Conservation (phyloP, 2,797 vertebrate genomes). For the Thripadectes ignobilis region DNA sequence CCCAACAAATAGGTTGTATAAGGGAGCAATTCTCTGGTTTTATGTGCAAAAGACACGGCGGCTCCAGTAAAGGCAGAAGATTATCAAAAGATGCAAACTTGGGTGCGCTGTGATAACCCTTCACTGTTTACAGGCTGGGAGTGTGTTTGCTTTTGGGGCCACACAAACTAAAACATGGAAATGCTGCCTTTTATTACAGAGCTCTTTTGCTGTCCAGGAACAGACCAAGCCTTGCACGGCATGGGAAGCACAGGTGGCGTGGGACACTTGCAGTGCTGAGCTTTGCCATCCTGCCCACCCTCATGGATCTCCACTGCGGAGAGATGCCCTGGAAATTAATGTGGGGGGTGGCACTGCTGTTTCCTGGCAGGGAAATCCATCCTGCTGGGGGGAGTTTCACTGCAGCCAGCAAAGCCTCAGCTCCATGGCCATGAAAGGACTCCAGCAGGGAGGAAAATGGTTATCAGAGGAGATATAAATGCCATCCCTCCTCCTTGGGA, state of each 20-base stretch:
- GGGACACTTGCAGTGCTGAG: rapidly evolving
- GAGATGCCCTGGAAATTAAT: not conserved
- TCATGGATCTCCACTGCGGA: not conserved
- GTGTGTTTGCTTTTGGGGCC: not conserved
- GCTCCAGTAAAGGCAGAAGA: not conserved
- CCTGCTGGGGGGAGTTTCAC: not conserved
- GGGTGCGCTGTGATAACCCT: not conserved
- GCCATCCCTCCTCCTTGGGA: not conserved
- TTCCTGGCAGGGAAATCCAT: not conserved
- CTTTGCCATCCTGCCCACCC: not conserved
- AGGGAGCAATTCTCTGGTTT: not conserved
- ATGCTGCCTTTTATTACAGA: not conserved
- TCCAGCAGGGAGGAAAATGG: not conserved
- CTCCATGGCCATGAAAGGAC: not conserved
- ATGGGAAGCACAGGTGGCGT: not conserved
- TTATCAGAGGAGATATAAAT: not conserved
- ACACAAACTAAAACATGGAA: not conserved
- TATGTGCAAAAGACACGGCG: not conserved
- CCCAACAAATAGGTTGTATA: not conserved
- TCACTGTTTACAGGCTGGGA: not conserved
- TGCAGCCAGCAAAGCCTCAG: not conserved
- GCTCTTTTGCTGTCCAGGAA: not conserved
- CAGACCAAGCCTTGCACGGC: not conserved
- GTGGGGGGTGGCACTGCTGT: not conserved
- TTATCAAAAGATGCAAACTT: not conserved